A percentile compares a stretch with the other conserved stretches of the same genome.
Evolutionary conservation across 2,797 vertebrate species (phyloP).

Genomic region (Eulemur coronatus): DNA sequence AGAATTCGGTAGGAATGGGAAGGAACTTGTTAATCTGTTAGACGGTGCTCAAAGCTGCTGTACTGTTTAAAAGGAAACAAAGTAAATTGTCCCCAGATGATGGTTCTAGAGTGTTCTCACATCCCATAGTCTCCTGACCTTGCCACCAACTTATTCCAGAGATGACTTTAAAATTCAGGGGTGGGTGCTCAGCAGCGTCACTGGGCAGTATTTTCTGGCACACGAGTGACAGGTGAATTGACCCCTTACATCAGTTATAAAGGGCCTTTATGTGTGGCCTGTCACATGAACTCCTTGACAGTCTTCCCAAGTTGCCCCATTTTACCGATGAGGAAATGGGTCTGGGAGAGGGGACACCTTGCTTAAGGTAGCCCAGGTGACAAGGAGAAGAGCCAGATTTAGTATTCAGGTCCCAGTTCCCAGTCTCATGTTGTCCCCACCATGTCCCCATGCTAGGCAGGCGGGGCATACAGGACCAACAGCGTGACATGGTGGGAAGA

Average conservation of each 20-base stretch:
- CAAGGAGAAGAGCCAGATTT: not conserved
- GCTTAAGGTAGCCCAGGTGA: not conserved
- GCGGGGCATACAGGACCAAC: not conserved
- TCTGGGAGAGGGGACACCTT: not conserved
- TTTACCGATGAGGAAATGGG: not conserved
- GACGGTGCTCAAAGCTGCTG: not conserved
- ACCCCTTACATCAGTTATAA: accelerated
- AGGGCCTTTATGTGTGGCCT: not conserved
- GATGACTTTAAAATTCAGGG: not conserved
- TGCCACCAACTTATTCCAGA: not conserved
- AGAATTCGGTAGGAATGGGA: not conserved
- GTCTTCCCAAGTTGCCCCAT: not conserved
- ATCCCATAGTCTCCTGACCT: not conserved
- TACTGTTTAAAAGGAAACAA: not conserved
- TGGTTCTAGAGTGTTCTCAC: conserved; percentile 25
- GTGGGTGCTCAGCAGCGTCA: not conserved
- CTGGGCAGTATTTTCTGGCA: not conserved
- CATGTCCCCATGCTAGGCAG: not conserved
- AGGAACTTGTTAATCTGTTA: not conserved
- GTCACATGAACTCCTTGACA: not conserved
- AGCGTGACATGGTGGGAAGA: accelerated
- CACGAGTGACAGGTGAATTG: not conserved
- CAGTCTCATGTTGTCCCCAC: not conserved
- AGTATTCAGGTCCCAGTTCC: not conserved
- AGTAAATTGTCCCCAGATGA: not conserved